Percentiles rank a stretch among this genome's conserved stretches.
These are phyloP conservation scores for Chondrosia reniformis DNA, from an alignment of 37 sponge, comb jelly and placozoan genomes.

Conservation along the genomic window DNA sequence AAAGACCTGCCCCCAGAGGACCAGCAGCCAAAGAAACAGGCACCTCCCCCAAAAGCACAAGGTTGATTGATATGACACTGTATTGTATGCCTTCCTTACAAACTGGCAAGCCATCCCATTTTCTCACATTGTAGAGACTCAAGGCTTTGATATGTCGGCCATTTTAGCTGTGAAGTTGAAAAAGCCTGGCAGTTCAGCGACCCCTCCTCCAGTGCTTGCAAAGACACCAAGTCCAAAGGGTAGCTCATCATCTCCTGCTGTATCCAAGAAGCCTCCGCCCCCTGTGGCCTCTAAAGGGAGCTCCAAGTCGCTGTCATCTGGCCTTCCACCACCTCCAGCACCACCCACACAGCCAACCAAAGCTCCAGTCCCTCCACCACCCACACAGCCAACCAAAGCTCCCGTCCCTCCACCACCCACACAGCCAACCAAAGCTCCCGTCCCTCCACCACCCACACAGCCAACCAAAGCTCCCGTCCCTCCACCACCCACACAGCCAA, in stretches of 20 bases:
- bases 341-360: background rate
- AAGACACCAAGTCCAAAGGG: background rate
- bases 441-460: no score
- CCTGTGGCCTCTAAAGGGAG: background rate
- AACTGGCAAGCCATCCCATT: background rate
- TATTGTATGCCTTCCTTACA: background rate
- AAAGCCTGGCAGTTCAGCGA: background rate
- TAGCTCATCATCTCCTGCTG: background rate
- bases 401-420: constrained; percentile 23
- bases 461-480: background rate
- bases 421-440: background rate
- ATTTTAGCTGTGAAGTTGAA: background rate
- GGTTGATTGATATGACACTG: background rate
- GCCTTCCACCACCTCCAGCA: constrained; percentile 60
- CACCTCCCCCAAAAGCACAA: constrained; percentile 7
- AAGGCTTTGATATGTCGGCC: background rate
- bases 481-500: constrained; percentile 6
- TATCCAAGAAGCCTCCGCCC: background rate
- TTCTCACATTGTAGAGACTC: background rate
- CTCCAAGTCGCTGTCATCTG: constrained; percentile 2
- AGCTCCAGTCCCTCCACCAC: constrained; percentile 15
- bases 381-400: background rate
- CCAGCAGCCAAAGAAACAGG: background rate
- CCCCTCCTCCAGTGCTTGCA: background rate
- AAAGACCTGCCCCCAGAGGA: constrained; percentile 17